Base-by-base conservation (phyloP, 2,888 invertebrate genomes). In the Panorpa germanica region DNA sequence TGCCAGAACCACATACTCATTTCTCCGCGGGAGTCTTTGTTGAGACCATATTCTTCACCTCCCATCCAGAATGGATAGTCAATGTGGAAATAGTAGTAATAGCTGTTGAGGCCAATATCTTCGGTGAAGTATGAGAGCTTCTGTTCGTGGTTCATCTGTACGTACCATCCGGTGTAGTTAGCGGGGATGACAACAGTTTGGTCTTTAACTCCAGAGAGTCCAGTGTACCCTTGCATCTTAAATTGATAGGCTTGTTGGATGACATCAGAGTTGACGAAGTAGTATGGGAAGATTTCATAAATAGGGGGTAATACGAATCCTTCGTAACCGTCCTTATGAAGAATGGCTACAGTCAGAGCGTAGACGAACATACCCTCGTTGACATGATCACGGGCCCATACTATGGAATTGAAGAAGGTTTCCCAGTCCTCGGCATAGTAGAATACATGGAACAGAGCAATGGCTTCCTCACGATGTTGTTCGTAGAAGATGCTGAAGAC, bases 41-140 rank as follows among this genome's bases (percentile, higher is more conserved):
- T 38, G 6, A 47, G 34, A 2, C 43, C 41, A 9, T 44, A 49
- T 19, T 53, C 49, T 7, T 46, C 43, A 25, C 68, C 65, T 35
- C 60, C 57, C 59, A 72, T 61, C 70, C 73, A 77, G 57, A 57
- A 65, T 4, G 80, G 78, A 48, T 69, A 73, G 46, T 67, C 66
- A 47, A 71, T 55, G 45, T 68, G 66, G 49, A 62, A 57, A 49
- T 70, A 64, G 53, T 69, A 71, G 56, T 72, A 70, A 58, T 68
- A 74, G 9, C 68, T 53, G 52, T 76, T 80, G 9, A 81, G 55
- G 37, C 75, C 78, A 29, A 81, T 55, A 47, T 83, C 82, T 47
- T 81, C 80, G 12, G 67, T 66, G 57, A 72, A 81, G 52, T 82
- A 82, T 25, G 61, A 56, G 35, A 78, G 42, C 14, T 57, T 54